Evolutionary conservation across 2,888 invertebrate species (phyloP).

Genomic region (Thalpophila matura): DNA sequence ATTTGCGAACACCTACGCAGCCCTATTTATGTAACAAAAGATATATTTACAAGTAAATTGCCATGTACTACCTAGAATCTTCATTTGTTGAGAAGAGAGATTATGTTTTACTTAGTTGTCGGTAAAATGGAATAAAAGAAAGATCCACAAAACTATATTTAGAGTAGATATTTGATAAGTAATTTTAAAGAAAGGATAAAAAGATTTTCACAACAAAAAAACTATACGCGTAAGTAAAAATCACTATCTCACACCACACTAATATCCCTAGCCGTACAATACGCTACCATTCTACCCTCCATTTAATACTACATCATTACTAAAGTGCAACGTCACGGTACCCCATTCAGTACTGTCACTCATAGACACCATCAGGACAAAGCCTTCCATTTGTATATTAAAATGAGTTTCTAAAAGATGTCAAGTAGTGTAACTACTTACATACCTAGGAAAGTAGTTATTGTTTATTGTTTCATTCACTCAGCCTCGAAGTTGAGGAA

Average conservation of each 20-base stretch:
- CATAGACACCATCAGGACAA: constrained; percentile 51
- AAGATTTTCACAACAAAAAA: neutral
- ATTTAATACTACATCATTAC: constrained; percentile 56
- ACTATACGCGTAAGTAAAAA: constrained; percentile 8
- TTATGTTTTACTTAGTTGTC: constrained; percentile 10
- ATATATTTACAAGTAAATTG: constrained; percentile 15
- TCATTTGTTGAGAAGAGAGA: neutral
- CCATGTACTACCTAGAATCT: neutral
- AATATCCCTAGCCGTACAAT: constrained; percentile 30
- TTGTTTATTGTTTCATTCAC: constrained; percentile 40
- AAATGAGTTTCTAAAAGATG: constrained; percentile 48
- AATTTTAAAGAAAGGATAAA: neutral
- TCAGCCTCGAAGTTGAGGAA: constrained; percentile 15
- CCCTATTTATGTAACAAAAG: constrained; percentile 6
- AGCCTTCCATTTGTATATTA: constrained; percentile 63
- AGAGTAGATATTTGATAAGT: neutral
- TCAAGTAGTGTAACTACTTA: constrained; percentile 10
- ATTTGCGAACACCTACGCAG: constrained; percentile 21
- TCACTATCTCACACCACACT: constrained; percentile 7
- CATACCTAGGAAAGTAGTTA: neutral
- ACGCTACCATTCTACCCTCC: constrained; percentile 31
- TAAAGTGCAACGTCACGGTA: constrained; percentile 59
- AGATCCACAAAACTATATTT: neutral
- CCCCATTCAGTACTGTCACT: constrained; percentile 51
- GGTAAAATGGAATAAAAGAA: constrained; percentile 6